These are phyloP conservation scores for Microhierax caerulescens DNA, from an alignment of 2,797 vertebrate genomes.

Conservation along the genomic window DNA sequence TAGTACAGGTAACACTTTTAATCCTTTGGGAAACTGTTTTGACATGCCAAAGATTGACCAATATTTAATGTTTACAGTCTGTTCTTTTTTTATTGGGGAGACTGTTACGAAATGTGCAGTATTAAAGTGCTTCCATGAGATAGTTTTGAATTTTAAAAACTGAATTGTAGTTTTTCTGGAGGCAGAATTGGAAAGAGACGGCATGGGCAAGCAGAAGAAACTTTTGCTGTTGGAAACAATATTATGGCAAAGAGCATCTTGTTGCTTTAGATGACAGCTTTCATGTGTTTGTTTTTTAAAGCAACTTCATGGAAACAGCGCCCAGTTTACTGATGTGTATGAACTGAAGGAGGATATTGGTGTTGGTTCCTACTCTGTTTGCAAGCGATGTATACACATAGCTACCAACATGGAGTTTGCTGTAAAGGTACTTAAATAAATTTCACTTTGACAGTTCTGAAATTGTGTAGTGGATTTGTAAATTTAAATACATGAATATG, in stretches of 20 bases:
- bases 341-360: constrained; percentile 97
- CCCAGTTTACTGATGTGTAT: constrained; percentile 90
- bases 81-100: neutral
- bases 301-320: constrained; percentile 87
- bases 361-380: constrained; percentile 95
- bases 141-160: neutral
- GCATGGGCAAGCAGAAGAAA: neutral
- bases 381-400: constrained; percentile 91
- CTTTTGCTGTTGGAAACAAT: neutral
- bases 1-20: constrained; percentile 86
- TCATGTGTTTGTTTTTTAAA: constrained; percentile 29
- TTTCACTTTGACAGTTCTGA: neutral
- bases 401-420: constrained; percentile 92
- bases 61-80: neutral
- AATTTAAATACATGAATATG: neutral
- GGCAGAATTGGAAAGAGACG: neutral
- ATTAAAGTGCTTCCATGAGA: neutral
- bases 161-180: neutral
- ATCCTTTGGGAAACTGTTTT: neutral
- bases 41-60: neutral
- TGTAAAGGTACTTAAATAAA: constrained; percentile 85
- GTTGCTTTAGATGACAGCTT: neutral
- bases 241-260: neutral
- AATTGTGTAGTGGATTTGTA: neutral
- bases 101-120: accelerated